Conservation (phyloP, 2,797 vertebrate genomes). For the Brotogeris chrysoptera region DNA sequence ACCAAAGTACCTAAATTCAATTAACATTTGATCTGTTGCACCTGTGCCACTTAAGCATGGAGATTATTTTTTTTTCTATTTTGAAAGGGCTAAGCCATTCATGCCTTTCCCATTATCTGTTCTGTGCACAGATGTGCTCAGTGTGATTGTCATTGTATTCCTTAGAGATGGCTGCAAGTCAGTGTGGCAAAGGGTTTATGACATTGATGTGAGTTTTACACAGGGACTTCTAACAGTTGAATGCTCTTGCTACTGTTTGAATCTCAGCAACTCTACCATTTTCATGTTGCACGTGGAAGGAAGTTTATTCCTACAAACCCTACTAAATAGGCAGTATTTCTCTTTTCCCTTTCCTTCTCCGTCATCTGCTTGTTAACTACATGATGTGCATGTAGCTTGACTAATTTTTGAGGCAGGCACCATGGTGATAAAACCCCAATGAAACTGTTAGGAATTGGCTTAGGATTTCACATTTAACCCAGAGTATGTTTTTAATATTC, state of each 20-base stretch:
- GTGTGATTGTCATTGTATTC: background rate
- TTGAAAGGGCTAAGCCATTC: background rate
- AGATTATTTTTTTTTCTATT: background rate
- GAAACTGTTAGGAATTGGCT: background rate
- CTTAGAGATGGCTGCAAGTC: background rate
- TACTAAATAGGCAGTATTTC: background rate
- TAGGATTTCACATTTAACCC: background rate
- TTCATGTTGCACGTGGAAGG: background rate
- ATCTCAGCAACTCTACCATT: background rate
- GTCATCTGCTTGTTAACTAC: background rate
- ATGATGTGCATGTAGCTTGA: background rate
- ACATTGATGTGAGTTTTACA: conserved; percentile 18
- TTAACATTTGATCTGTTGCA: background rate
- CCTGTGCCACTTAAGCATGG: background rate
- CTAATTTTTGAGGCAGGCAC: background rate
- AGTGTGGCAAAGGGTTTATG: background rate
- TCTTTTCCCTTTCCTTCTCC: background rate
- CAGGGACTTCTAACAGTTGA: background rate
- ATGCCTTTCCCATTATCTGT: conserved; percentile 4
- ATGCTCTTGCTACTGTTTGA: background rate
- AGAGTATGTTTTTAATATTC: background rate
- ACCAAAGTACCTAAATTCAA: background rate
- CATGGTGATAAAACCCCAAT: background rate
- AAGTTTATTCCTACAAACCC: background rate
- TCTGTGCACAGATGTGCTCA: background rate